Evolutionary conservation across 2,113 vertebrate genomes (phyloP).

Genomic region (Peucedramus taeniatus): DNA sequence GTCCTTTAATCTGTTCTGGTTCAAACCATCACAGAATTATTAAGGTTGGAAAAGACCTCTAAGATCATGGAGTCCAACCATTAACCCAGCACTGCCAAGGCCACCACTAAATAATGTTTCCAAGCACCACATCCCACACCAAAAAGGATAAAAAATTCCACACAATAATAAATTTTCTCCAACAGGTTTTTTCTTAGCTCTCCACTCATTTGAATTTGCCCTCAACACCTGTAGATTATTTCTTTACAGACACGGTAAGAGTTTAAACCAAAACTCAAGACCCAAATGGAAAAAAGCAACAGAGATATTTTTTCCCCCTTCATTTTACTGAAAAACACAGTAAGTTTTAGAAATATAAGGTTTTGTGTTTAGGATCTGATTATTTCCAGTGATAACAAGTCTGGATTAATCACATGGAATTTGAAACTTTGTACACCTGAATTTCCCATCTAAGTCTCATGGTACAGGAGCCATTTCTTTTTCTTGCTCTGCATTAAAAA

Average conservation of each 20-base stretch:
- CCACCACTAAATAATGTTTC: neutral
- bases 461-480: neutral
- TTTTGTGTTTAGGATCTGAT: neutral
- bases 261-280: neutral
- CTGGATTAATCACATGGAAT: neutral
- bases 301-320: neutral
- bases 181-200: rapidly evolving
- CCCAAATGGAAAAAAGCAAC: neutral
- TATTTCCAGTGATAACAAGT: neutral
- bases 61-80: neutral
- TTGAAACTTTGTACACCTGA: neutral
- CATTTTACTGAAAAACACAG: neutral
- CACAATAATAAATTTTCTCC: neutral
- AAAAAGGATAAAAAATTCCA: neutral
- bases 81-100: neutral
- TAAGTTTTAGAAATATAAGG: neutral
- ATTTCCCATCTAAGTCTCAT: neutral
- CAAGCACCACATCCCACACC: neutral
- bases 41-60: neutral
- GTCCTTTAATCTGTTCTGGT: neutral
- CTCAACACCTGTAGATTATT: neutral
- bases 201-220: neutral
- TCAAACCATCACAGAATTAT: neutral
- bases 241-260: neutral
- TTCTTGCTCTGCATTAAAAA: neutral